Evolutionary conservation across 2,888 invertebrate genomes (phyloP), one percentile per base, ranked within the genome.

Genomic region (Polydrusus tereticollis): DNA sequence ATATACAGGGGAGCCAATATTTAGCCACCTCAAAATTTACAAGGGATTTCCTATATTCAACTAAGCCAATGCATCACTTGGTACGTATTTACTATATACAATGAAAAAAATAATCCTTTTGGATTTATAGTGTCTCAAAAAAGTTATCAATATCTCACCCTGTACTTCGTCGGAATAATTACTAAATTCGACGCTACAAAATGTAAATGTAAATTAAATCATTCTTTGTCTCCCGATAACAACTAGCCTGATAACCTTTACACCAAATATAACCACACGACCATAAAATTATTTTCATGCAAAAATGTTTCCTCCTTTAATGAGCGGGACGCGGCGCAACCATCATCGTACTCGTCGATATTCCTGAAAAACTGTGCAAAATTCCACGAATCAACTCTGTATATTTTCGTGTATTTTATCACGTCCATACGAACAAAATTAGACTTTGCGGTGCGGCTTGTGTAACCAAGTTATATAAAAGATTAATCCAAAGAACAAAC

Each of bases 391-490:
- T 1, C n/a, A n/a, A 58, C 58, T 4, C 58, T 8, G 58, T 58
- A 41, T 58, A 41, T 4, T 33, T 38, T 38, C 20, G 58, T 58
- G 21, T 58, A 3, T 41, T 14, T 14, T 23, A 20, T 36, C 12
- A 10, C n/a, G 58, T 41, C 8, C 18, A 55, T 16, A 20, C n/a
- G 58, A 26, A 14, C 26, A 21, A 26, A 59, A 59, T 59, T 43
- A 59, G 59, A 59, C 57, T 43, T 18, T 26, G 4, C 20, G 57
- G 55, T 21, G n/a, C n/a, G n/a, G 65, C 57, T 73, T 73, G 69
- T 73, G 73, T 63, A 73, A 73, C 62, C 33, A 55, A 52, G 73
- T 73, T 73, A 73, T 66, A 73, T 73, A 73, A 73, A 73, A 55
- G 45, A 69, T 64, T 69, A 69, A 41, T 62, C 60, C 26, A 14